Base-by-base conservation (phyloP, 1,140 invertebrate genomes). In the Drosophila auraria region DNA sequence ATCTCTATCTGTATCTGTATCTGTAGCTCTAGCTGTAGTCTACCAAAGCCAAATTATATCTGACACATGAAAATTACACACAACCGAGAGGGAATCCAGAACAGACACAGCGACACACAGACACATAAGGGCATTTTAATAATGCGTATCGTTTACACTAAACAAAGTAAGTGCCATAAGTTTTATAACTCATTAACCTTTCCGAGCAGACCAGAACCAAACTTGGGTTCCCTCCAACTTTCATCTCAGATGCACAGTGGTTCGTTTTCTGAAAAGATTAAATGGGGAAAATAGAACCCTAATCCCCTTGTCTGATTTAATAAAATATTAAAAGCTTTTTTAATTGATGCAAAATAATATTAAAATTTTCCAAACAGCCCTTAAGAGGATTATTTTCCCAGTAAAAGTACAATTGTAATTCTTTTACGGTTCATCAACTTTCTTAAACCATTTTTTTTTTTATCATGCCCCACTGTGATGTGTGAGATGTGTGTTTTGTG, bases 171-270 rank as follows among this genome's bases (percentile, higher is more conserved):
- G 71, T 80, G 80, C 63, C 80, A 76, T 77, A 80, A 86, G 74
- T 89, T 90, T 89, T 90, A 89, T 90, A 82, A 86, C 82, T 90
- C 86, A 89, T 89, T 89, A 89, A 89, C 86, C 86, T 90, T 86
- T 82, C 50, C 68, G 30, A 68, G 27, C 73, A 66, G 63, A 74
- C 75, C 51, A 73, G 60, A 80, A 73, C 70, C 53, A 44, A 72
- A 49, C 36, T 59, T 40, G 27, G 40, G 44, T 27, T 50, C 36
- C 74, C 75, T 68, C 38, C 63, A 78, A 64, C 51, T 79, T 83
- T 64, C 58, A 56, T 56, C 49, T 25, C 30, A 51, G 50, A 25
- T 40, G 36, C 14, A 57, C 54, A 25, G 54, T 57, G 54, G 36
- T 3, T 40, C 14, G 4, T 3, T 5, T 15, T 9, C 17, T 9